A percentile compares a stretch with the other conserved stretches of the same genome.
Conservation (phyloP, 1,140 invertebrate genomes). For the Sesamia nonagrioides region DNA sequence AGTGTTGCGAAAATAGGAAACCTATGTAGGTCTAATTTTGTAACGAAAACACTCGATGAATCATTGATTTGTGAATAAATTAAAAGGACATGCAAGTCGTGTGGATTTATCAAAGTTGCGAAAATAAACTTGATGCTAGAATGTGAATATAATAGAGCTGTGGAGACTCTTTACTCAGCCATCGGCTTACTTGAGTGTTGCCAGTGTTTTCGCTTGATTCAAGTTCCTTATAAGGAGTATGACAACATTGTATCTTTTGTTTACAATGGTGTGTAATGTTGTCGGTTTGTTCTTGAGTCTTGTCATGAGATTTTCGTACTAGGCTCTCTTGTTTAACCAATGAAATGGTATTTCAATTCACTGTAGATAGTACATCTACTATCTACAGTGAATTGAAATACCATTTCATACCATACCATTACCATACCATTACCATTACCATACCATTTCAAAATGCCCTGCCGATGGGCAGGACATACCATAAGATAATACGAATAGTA, state of each 20-base stretch:
- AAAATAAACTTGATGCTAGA: constrained; percentile 15
- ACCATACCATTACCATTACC: too few species aligned
- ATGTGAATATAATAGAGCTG: constrained; percentile 10
- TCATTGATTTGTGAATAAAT: constrained; percentile 45
- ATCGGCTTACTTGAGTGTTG: not conserved
- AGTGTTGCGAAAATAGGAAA: constrained; percentile 49
- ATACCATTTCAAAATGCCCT: too few species aligned
- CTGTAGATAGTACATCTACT: too few species aligned
- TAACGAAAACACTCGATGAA: constrained; percentile 43
- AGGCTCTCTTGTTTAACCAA: not conserved
- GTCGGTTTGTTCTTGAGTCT: not conserved
- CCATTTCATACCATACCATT: too few species aligned
- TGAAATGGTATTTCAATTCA: too few species aligned
- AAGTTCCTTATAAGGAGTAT: constrained; percentile 21
- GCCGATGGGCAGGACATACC: too few species aligned
- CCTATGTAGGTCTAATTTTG: constrained; percentile 42
- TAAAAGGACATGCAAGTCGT: constrained; percentile 25
- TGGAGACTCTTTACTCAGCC: constrained; percentile 5
- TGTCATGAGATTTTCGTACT: not conserved
- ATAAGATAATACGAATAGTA: too few species aligned
- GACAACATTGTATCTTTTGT: not conserved
- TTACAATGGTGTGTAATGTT: not conserved
- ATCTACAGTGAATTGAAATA: too few species aligned
- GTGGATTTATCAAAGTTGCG: constrained; percentile 29
- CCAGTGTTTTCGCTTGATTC: not conserved